These are phyloP conservation scores for Hydrocynus forskahlii DNA, from an alignment of 2,797 vertebrate species.

Conservation along the genomic window DNA sequence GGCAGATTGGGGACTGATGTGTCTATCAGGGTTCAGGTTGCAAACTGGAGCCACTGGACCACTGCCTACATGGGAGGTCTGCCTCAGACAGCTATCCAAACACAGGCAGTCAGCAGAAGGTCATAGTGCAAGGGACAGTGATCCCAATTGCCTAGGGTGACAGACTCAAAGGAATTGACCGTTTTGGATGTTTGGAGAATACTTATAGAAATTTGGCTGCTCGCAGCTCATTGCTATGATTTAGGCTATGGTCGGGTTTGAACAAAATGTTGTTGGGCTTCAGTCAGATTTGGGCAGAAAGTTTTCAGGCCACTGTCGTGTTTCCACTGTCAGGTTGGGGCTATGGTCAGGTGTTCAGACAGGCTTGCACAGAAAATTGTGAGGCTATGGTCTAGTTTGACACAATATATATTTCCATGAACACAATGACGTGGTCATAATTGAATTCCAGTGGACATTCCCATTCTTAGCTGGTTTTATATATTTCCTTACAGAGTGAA, in stretches of 20 bases:
- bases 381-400: no score
- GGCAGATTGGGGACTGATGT: slow-evolving; percentile 1
- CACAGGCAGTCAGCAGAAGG: slow-evolving; percentile 8
- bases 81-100: slow-evolving; percentile 34
- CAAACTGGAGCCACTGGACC: neutral
- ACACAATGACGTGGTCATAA: neutral
- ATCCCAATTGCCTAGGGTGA: slow-evolving; percentile 5
- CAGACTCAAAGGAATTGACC: neutral
- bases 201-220: neutral
- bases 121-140: neutral
- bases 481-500: neutral
- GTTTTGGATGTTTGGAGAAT: slow-evolving; percentile 10
- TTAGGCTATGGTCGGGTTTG: no score
- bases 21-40: neutral
- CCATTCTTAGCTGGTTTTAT: neutral
- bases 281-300: neutral
- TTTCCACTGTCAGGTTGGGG: neutral
- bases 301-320: neutral
- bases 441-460: neutral
- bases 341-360: no score
- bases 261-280: neutral
- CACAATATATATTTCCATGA: no score
- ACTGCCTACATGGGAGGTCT: slow-evolving; percentile 25
- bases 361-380: no score
- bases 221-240: no score